These are phyloP conservation scores for Heliconius hortense DNA, from an alignment of 2,888 invertebrate genomes.

Conservation along the genomic window DNA sequence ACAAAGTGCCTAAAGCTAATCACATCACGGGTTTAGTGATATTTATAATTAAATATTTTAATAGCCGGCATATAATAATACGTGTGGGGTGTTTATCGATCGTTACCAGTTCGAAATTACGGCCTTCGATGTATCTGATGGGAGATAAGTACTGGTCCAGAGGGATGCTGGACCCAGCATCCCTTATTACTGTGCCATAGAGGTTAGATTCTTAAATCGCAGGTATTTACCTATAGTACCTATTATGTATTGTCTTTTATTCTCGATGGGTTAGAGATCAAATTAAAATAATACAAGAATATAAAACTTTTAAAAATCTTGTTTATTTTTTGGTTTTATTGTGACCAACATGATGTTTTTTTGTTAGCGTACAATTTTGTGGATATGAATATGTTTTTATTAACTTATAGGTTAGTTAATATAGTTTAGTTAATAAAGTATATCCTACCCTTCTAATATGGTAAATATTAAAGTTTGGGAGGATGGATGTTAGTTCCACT, in stretches of 20 bases:
- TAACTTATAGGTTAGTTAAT: background rate
- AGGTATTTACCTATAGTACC: too few relatives aligned
- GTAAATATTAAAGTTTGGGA: too few relatives aligned
- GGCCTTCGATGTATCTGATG: slow-evolving; percentile 31
- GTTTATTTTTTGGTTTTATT: background rate
- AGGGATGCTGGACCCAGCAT: background rate
- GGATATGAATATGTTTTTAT: too few relatives aligned
- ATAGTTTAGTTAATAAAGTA: background rate
- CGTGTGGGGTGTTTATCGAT: slow-evolving; percentile 25
- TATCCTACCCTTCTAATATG: too few relatives aligned
- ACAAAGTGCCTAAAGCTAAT: background rate
- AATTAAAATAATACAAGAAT: slow-evolving; percentile 8
- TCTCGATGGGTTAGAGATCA: slow-evolving; percentile 1
- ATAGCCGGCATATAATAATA: slow-evolving; percentile 20
- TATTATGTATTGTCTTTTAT: slow-evolving; percentile 4
- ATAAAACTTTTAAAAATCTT: background rate
- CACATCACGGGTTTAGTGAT: background rate
- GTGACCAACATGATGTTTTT: background rate
- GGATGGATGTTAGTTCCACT: too few relatives aligned
- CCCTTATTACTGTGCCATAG: background rate
- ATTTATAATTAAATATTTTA: slow-evolving; percentile 25
- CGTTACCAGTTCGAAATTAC: slow-evolving; percentile 38
- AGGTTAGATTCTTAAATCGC: background rate
- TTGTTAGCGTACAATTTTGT: too few relatives aligned
- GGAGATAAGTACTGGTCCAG: slow-evolving; percentile 13